phyloP scores from a whole-genome alignment of 1,140 invertebrate genomes.

The Apolygus lucorum region DNA sequence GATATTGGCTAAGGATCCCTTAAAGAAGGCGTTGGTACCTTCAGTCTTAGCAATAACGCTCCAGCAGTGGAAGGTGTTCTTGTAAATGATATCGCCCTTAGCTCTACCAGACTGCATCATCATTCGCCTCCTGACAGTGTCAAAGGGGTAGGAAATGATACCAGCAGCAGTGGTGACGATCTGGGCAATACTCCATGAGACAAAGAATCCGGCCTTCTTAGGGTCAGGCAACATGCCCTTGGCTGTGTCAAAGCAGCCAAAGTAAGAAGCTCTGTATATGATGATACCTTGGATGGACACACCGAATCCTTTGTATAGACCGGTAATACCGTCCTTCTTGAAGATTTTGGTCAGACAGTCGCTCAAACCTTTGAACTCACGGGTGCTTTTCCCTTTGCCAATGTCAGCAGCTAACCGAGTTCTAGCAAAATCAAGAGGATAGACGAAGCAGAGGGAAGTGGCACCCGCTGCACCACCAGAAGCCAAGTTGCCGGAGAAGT shows the following conservation, averaged over 20 bases:
- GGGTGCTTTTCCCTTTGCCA: constrained; percentile 59
- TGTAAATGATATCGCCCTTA: constrained; percentile 59
- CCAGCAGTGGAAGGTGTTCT: constrained; percentile 65
- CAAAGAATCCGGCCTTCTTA: constrained; percentile 71
- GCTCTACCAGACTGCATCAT: constrained; percentile 76
- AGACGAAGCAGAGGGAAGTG: constrained; percentile 89
- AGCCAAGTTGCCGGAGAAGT: constrained; percentile 78
- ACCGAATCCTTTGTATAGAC: constrained; percentile 81
- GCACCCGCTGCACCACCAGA: constrained; percentile 91
- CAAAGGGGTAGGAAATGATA: constrained; percentile 80
- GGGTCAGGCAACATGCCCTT: constrained; percentile 79
- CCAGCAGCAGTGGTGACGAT: constrained; percentile 63
- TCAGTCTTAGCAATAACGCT: constrained; percentile 54
- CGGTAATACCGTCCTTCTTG: constrained; percentile 75
- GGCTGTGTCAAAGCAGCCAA: constrained; percentile 86
- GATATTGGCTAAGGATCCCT: constrained; percentile 71
- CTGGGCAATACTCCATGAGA: constrained; percentile 46
- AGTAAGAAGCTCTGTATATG: constrained; percentile 82
- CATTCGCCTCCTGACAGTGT: constrained; percentile 82
- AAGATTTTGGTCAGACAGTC: constrained; percentile 83
- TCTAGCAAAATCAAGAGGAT: constrained; percentile 90
- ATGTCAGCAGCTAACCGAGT: constrained; percentile 75
- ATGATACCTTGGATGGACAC: constrained; percentile 85
- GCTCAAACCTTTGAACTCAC: constrained; percentile 78
- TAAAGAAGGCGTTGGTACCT: constrained; percentile 64